phyloP scores from a whole-genome alignment of 2,113 vertebrate species.

The Numida meleagris region DNA sequence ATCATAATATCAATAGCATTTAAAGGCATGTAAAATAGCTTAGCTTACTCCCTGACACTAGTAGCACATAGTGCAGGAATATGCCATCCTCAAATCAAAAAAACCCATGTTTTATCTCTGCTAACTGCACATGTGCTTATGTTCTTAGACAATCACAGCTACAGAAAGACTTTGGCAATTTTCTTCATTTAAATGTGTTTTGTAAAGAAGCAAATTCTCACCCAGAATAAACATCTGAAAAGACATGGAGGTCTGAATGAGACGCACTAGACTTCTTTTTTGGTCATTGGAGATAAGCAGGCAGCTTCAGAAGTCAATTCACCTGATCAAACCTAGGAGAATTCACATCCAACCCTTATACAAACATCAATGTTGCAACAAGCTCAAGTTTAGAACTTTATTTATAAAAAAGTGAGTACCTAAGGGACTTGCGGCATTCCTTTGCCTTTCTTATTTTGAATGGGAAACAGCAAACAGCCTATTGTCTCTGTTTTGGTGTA shows the following conservation, averaged over 20 bases:
- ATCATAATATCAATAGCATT: background rate
- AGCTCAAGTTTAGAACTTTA: background rate
- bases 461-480: background rate
- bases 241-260: background rate
- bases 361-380: background rate
- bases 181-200: background rate
- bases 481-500: constrained; percentile 16
- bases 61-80: background rate
- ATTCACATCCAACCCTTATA: background rate
- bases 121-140: background rate
- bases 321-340: background rate
- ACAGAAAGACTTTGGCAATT: background rate
- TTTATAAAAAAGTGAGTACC: background rate
- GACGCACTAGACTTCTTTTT: background rate
- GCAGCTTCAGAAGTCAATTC: background rate
- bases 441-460: background rate
- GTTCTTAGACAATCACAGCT: background rate
- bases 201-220: background rate
- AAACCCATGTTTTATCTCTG: background rate
- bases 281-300: background rate
- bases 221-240: background rate
- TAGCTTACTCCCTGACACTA: background rate
- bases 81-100: background rate
- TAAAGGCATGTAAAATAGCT: background rate
- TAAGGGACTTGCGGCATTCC: background rate